Conservation (phyloP, 2,888 invertebrate genomes). For the Ornithoptera alexandrae region DNA sequence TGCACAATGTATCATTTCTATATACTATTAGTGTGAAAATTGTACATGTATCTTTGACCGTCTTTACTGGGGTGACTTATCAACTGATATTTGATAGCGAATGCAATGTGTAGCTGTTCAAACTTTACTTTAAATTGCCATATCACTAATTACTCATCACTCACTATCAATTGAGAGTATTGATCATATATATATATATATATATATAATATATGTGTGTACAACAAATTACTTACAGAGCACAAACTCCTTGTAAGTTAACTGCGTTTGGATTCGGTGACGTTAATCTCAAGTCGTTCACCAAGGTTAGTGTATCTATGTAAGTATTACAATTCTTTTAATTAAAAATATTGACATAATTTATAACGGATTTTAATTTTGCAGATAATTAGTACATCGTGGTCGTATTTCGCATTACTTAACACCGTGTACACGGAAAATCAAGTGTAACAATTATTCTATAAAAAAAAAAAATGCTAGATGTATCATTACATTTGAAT, state of each 20-base stretch:
- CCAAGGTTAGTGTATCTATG: constrained; percentile 43
- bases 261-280: constrained; percentile 58
- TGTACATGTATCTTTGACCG: too few species aligned
- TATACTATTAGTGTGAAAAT: too few species aligned
- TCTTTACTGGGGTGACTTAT: too few species aligned
- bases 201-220: background rate
- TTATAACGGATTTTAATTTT: constrained; percentile 16
- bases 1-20: too few species aligned
- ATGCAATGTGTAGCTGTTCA: too few species aligned
- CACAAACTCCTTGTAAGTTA: constrained; percentile 54
- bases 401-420: constrained; percentile 51
- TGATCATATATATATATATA: too few species aligned
- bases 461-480: too few species aligned
- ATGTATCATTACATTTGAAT: too few species aligned
- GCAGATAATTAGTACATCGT: constrained; percentile 43
- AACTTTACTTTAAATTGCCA: too few species aligned
- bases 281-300: constrained; percentile 55
- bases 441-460: constrained; percentile 7
- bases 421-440: constrained; percentile 41
- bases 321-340: background rate
- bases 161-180: too few species aligned
- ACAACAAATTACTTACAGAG: constrained; percentile 39
- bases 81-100: too few species aligned
- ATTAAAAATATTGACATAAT: background rate
- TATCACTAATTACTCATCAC: too few species aligned